Evolutionary conservation across 2,888 invertebrate species (phyloP).

Genomic region (Heterodera filipjevi): DNA sequence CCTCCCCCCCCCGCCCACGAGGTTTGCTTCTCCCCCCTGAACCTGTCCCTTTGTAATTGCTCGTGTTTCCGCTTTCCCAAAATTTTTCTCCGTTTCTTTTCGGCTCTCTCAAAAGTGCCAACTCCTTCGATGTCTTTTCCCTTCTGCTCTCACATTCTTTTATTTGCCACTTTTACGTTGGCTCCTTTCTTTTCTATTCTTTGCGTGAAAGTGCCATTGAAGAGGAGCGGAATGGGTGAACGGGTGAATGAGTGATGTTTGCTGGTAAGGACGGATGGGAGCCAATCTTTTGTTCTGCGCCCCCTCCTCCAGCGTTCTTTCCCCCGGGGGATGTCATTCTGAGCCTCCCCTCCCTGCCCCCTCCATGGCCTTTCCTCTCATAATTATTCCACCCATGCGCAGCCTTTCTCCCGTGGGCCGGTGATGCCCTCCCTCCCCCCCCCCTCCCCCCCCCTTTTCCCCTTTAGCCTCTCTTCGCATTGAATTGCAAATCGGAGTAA

Average conservation of each 20-base stretch:
- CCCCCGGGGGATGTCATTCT: background rate
- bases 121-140: background rate
- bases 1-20: background rate
- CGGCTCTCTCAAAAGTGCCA: background rate
- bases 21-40: background rate
- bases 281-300: background rate
- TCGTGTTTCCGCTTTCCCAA: background rate
- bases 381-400: constrained; percentile 9
- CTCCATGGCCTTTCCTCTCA: constrained; percentile 9
- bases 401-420: background rate
- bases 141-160: background rate
- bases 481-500: constrained; percentile 9
- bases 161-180: background rate
- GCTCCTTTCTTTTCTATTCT: background rate
- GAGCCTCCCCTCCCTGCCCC: background rate
- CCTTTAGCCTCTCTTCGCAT: background rate
- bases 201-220: background rate
- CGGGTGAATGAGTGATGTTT: background rate
- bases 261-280: background rate
- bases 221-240: background rate
- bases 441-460: background rate
- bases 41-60: background rate
- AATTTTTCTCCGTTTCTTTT: background rate
- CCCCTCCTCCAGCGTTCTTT: background rate
- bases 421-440: background rate